A percentile compares a stretch with the other conserved stretches of the same genome.
Conservation (phyloP, 2,888 invertebrate genomes). For the Hirtodrosophila cameraria region DNA sequence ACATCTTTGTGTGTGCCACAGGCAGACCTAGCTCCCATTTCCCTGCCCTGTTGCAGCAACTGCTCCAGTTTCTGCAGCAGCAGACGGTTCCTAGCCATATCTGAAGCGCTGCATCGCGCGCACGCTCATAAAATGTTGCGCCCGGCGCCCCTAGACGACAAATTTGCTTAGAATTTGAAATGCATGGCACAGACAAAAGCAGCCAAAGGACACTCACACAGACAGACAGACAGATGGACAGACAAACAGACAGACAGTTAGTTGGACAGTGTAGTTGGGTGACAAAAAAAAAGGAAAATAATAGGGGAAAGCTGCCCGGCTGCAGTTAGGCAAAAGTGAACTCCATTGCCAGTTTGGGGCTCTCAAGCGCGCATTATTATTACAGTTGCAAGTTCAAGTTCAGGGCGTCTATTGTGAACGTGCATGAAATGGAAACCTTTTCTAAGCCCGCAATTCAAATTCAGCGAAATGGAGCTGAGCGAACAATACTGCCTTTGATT, state of each 20-base stretch:
- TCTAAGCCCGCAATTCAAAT: conserved; percentile 7
- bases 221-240: neutral
- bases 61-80: conserved; percentile 52
- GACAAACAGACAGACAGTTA: neutral
- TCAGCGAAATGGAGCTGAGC: neutral
- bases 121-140: conserved; percentile 78
- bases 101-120: conserved; percentile 65
- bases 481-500: too few species aligned
- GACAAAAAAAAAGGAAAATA: conserved; percentile 16
- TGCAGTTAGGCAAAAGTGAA: conserved; percentile 33
- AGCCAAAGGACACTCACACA: conserved; percentile 12
- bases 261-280: conserved; percentile 28
- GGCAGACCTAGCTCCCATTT: conserved; percentile 52
- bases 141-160: conserved; percentile 62
- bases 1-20: conserved; percentile 78
- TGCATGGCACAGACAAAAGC: conserved; percentile 60
- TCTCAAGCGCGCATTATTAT: conserved; percentile 35
- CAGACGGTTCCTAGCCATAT: conserved; percentile 68
- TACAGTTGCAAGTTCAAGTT: conserved; percentile 73
- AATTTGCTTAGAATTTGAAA: conserved; percentile 79
- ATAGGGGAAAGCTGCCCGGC: conserved; percentile 6
- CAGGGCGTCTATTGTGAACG: conserved; percentile 47
- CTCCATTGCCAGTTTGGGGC: conserved; percentile 25
- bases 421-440: conserved; percentile 60
- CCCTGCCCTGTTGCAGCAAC: conserved; percentile 24